Percentiles rank a stretch among this genome's conserved stretches.
These are phyloP conservation scores for Platyura marginata DNA, from an alignment of 1,140 invertebrate genomes.

Conservation along the genomic window DNA sequence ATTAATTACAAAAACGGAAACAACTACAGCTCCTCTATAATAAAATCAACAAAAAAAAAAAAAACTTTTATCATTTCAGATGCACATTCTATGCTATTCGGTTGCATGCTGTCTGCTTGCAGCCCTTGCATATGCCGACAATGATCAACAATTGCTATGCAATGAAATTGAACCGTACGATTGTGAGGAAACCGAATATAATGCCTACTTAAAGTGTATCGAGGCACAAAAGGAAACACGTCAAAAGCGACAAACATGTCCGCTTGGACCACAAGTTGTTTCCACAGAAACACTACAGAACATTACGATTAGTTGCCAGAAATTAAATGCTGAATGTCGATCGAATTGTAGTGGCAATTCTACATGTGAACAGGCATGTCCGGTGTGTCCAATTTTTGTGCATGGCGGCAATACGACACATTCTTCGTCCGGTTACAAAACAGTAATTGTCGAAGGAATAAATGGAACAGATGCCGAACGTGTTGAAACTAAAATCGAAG, in stretches of 20 bases:
- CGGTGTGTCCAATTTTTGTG: not conserved
- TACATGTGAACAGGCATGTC: not conserved
- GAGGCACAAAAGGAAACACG: conserved; percentile 2
- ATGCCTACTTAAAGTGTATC: conserved; percentile 7
- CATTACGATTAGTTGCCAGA: not conserved
- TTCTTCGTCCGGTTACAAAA: not conserved
- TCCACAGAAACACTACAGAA: not conserved
- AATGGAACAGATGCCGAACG: not conserved
- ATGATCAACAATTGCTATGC: too few species aligned
- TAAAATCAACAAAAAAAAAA: too few species aligned
- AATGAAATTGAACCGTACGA: too few species aligned
- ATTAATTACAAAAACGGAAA: too few species aligned
- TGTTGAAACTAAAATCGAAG: not conserved
- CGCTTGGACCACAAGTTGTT: conserved; percentile 1
- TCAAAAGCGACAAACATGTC: conserved; percentile 2
- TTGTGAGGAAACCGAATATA: conserved; percentile 8
- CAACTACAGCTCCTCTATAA: too few species aligned
- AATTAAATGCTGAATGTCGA: not conserved
- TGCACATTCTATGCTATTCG: too few species aligned
- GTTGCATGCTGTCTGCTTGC: too few species aligned
- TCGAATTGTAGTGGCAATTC: not conserved
- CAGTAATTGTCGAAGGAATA: not conserved
- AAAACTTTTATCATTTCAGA: too few species aligned
- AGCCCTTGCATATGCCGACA: too few species aligned
- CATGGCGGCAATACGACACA: not conserved